Evolutionary conservation across 1,140 invertebrate genomes (phyloP).

Genomic region (Cyclina sinensis): DNA sequence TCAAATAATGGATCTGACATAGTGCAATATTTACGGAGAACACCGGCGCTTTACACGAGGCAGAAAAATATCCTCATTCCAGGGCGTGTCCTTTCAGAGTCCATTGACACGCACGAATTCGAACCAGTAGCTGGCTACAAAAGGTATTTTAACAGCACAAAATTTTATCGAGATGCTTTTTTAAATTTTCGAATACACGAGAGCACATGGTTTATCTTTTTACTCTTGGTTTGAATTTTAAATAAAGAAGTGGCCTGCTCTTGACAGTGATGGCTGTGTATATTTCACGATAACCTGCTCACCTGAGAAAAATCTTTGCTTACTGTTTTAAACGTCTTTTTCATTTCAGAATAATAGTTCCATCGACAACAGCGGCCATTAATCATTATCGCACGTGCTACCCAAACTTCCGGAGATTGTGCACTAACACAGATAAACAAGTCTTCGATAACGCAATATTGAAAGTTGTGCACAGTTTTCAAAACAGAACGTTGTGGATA

Average conservation of each 20-base stretch:
- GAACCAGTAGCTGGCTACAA: background rate
- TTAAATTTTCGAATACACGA: too few species aligned
- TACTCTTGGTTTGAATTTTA: too few species aligned
- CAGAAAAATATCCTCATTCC: conserved; percentile 39
- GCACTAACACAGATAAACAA: background rate
- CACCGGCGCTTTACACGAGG: conserved; percentile 23
- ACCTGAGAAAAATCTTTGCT: too few species aligned
- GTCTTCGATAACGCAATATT: background rate
- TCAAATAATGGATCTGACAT: conserved; percentile 32
- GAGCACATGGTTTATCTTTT: too few species aligned
- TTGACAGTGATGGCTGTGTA: too few species aligned
- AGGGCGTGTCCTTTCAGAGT: background rate
- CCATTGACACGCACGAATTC: conserved; percentile 45
- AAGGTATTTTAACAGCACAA: conserved; percentile 31
- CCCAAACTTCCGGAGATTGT: background rate
- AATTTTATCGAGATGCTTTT: too few species aligned
- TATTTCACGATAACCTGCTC: too few species aligned
- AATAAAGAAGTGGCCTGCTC: too few species aligned
- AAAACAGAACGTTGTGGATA: background rate
- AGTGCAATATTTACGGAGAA: conserved; percentile 42
- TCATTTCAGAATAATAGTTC: conserved; percentile 15
- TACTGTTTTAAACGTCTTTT: too few species aligned
- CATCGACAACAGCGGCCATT: background rate
- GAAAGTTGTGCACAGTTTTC: conserved; percentile 8
- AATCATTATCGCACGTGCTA: conserved; percentile 37